phyloP scores from a whole-genome alignment of 2,888 invertebrate genomes.

The Lordiphosa fenestrarum region DNA sequence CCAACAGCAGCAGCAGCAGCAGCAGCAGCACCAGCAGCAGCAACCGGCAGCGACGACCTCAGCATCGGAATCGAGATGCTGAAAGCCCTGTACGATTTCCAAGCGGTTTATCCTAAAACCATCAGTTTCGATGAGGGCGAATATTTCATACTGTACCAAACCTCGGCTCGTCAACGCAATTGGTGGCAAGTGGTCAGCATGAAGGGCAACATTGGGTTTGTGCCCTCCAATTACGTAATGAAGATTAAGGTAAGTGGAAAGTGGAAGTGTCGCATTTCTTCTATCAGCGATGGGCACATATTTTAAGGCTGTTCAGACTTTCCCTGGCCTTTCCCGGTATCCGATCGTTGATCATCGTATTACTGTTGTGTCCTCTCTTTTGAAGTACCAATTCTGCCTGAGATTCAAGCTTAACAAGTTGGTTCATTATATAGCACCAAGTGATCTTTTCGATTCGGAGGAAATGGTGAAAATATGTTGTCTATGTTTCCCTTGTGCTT shows the following conservation, averaged over 20 bases:
- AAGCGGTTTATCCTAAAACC: slow-evolving; percentile 91
- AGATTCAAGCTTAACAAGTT: too few species aligned
- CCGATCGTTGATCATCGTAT: too few species aligned
- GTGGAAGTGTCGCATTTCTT: not conserved
- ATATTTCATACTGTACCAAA: slow-evolving; percentile 89
- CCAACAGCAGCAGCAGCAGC: slow-evolving; percentile 10
- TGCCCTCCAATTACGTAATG: slow-evolving; percentile 92
- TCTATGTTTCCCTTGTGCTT: too few species aligned
- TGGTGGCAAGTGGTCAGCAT: slow-evolving; percentile 95
- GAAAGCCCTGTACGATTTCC: slow-evolving; percentile 90
- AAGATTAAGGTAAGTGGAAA: slow-evolving; percentile 85
- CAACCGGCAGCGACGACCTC: slow-evolving; percentile 5
- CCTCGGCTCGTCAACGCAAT: slow-evolving; percentile 87
- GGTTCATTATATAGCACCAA: too few species aligned
- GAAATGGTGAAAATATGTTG: too few species aligned
- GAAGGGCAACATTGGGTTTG: slow-evolving; percentile 90
- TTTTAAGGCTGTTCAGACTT: too few species aligned
- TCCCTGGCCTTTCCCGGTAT: too few species aligned
- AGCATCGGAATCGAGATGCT: slow-evolving; percentile 86
- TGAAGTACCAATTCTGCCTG: too few species aligned
- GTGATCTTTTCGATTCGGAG: too few species aligned
- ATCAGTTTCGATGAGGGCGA: slow-evolving; percentile 90
- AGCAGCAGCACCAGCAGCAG: slow-evolving; percentile 9
- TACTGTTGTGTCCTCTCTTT: too few species aligned
- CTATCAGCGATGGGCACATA: too few species aligned